Base-by-base conservation (phyloP, 2,888 invertebrate species). In the Chrysolina oricalcia region DNA sequence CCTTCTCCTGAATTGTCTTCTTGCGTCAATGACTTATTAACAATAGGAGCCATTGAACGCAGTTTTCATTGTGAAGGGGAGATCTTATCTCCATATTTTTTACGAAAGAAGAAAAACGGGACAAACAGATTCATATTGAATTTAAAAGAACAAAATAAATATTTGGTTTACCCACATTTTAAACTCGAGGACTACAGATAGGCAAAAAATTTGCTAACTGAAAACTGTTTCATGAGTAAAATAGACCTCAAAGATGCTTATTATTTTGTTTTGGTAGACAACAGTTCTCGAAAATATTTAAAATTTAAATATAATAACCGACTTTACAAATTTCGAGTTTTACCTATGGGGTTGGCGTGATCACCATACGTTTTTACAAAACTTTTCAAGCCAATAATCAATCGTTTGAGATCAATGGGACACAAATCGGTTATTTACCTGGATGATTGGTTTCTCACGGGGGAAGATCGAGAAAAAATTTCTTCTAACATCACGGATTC, bases 241-340 rank as follows among this genome's bases (percentile, higher is more conserved):
- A 65, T 65, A 1, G 65, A 40, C 15, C 41, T 65, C n/a, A 65
- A 65, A n/a, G 65, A 65, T 21, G 65, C 46, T 8, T 65, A 65
- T 41, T 65, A 35, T 40, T 9, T 43, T 40, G 17, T 65, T 15
- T 19, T 35, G 10, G 17, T 65, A 35, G 65, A 43, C 41, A 41
- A 19, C 56, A 65, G 3, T 53, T 41, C 4, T 46, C 13, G 46
- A n/a, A 46, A n/a, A 46, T 46, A 46, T 46, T 13, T 46, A 15
- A 46, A 46, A n/a, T n/a, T 46, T 46, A 5, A n/a, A 46, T 13
- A 46, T n/a, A 46, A 46, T 6, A 46, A 46, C 46, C 46, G 13
- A 13, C 46, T 46, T 46, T 46, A 46, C 13, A 1, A n/a, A n/a
- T n/a, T n/a, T 13, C 4, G 5, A 11, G 11, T 43, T 43, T n/a